Evolutionary conservation across 2,113 vertebrate species (phyloP).

Genomic region (rat (Rattus norvegicus)): DNA sequence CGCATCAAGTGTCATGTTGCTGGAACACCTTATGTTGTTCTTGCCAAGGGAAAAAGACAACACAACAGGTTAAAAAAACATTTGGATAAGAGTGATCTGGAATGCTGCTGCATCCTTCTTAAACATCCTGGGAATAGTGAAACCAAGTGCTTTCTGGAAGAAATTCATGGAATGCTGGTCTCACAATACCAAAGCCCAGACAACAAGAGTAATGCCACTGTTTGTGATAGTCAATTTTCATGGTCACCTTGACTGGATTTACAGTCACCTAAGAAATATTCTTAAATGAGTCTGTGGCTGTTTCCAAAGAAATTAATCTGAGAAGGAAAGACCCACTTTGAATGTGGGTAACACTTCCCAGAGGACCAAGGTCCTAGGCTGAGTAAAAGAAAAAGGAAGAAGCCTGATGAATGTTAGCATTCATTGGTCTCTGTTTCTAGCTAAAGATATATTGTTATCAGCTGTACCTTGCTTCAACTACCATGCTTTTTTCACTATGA

Average conservation of each 20-base stretch:
- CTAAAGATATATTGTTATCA: neutral
- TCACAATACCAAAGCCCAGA: neutral
- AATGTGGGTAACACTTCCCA: neutral
- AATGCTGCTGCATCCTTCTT: neutral
- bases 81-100: too few species aligned
- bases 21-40: neutral
- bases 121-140: neutral
- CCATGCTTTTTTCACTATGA: too few species aligned
- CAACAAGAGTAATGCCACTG: neutral
- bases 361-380: fast-evolving
- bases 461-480: too few species aligned
- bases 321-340: too few species aligned
- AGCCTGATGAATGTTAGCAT: neutral
- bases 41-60: neutral
- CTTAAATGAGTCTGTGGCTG: neutral
- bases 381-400: neutral
- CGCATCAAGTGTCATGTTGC: neutral
- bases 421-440: neutral
- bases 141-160: neutral
- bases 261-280: too few species aligned
- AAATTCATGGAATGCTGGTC: neutral
- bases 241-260: neutral
- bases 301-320: too few species aligned
- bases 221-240: neutral
- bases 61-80: neutral